phyloP scores from a whole-genome alignment of 1,140 invertebrate species.

The Aculops lycopersici region DNA sequence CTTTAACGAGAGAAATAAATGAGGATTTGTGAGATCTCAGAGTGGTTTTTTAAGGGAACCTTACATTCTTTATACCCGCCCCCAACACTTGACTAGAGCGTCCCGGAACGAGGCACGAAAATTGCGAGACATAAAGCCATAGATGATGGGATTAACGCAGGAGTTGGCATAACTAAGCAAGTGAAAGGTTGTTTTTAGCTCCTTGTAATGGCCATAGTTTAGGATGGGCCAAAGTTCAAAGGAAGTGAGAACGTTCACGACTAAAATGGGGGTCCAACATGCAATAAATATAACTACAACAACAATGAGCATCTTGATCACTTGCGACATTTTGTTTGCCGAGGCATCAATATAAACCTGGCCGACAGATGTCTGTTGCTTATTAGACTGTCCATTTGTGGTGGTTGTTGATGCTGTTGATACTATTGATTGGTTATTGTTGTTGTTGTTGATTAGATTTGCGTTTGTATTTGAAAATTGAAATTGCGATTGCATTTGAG shows the following conservation, averaged over 20 bases:
- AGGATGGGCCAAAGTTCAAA: conserved; percentile 18
- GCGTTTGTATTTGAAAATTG: background rate
- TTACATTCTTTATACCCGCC: too few species aligned
- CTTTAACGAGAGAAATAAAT: too few species aligned
- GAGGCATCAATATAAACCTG: conserved; percentile 1
- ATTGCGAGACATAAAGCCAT: conserved; percentile 45
- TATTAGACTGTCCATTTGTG: conserved; percentile 28
- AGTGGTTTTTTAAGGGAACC: too few species aligned
- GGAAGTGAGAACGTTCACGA: conserved; percentile 28
- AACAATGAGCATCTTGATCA: conserved; percentile 33
- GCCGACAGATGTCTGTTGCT: conserved; percentile 13
- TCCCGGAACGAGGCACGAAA: conserved; percentile 29
- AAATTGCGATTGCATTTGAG: background rate
- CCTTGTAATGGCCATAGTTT: conserved; percentile 23
- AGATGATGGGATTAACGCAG: conserved; percentile 40
- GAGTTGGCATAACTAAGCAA: conserved; percentile 30
- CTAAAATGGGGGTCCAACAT: conserved; percentile 31
- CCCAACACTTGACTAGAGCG: conserved; percentile 17
- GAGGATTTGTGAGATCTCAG: too few species aligned
- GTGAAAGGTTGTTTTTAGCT: conserved; percentile 26
- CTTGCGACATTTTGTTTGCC: conserved; percentile 22
- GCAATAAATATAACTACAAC: conserved; percentile 31
- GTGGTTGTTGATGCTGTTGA: conserved; percentile 31
- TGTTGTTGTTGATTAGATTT: background rate
- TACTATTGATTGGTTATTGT: conserved; percentile 30